Conservation (phyloP, 2,888 invertebrate species). For the Neelides folsomi region DNA sequence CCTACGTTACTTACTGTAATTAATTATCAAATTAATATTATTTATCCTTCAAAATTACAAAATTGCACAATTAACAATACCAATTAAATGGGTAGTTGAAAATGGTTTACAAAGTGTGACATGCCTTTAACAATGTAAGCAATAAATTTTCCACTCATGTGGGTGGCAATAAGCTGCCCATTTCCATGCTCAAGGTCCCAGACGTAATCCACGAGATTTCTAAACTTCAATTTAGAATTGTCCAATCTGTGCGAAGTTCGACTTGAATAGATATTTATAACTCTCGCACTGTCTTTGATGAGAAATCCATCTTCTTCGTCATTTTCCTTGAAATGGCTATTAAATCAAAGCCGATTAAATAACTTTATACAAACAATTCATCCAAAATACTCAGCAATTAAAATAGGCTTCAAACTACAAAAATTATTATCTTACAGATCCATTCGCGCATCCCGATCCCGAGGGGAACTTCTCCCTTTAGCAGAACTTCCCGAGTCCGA, state of each 20-base stretch:
- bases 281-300: conserved; percentile 18
- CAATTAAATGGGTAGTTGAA: too few relatives aligned
- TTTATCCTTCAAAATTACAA: too few relatives aligned
- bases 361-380: not conserved
- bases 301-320: conserved; percentile 28
- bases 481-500: conserved; percentile 8
- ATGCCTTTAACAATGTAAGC: conserved; percentile 85
- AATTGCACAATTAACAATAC: too few relatives aligned
- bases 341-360: not conserved
- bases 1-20: conserved; percentile 35
- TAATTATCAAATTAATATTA: too few relatives aligned
- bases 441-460: conserved; percentile 9
- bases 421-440: too few relatives aligned
- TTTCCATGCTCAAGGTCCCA: conserved; percentile 82
- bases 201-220: conserved; percentile 78
- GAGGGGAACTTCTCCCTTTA: conserved; percentile 9
- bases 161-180: conserved; percentile 77
- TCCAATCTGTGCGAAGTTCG: conserved; percentile 9
- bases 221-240: conserved; percentile 47
- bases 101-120: conserved; percentile 8
- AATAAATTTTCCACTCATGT: conserved; percentile 67
- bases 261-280: conserved; percentile 17
- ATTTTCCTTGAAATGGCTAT: conserved; percentile 26
- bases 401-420: too few relatives aligned
- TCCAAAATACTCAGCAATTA: not conserved